Conservation (phyloP, 2,888 invertebrate species). For the Eilema sororculum region DNA sequence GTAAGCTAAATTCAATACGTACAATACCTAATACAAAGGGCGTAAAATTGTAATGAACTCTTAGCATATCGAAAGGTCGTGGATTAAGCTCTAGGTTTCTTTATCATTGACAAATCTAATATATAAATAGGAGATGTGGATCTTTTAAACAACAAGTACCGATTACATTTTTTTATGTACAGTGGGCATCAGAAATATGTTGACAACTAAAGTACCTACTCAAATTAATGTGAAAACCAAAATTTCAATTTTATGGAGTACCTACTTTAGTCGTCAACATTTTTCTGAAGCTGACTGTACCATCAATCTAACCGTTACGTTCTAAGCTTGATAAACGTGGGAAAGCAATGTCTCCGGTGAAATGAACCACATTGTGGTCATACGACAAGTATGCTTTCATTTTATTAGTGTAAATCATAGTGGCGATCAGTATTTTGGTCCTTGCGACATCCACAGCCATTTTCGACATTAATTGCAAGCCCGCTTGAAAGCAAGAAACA, state of each 20-base stretch:
- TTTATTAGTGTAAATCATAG: constrained; percentile 11
- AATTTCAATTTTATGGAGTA: too few species aligned
- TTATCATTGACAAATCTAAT: too few species aligned
- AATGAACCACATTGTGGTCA: constrained; percentile 3
- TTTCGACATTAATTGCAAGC: constrained; percentile 6
- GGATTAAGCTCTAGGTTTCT: constrained; percentile 8
- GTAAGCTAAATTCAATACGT: neutral
- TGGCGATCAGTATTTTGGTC: constrained; percentile 3
- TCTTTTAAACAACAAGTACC: neutral
- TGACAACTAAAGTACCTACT: too few species aligned
- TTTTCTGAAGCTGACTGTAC: too few species aligned
- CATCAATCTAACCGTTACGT: neutral
- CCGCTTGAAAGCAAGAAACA: constrained; percentile 12
- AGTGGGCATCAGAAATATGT: too few species aligned
- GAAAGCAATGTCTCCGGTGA: constrained; percentile 5
- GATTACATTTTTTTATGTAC: neutral
- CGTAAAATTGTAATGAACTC: neutral
- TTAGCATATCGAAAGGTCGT: neutral
- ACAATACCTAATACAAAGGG: neutral
- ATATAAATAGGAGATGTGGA: neutral
- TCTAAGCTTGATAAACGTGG: constrained; percentile 8
- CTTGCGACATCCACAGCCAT: neutral
- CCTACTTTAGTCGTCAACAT: too few species aligned
- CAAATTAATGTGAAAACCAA: too few species aligned
- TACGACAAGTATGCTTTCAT: constrained; percentile 22